A percentile compares a stretch with the other conserved stretches of the same genome.
phyloP scores from a whole-genome alignment of 2,113 vertebrate species.

The Syrmaticus mikado region DNA sequence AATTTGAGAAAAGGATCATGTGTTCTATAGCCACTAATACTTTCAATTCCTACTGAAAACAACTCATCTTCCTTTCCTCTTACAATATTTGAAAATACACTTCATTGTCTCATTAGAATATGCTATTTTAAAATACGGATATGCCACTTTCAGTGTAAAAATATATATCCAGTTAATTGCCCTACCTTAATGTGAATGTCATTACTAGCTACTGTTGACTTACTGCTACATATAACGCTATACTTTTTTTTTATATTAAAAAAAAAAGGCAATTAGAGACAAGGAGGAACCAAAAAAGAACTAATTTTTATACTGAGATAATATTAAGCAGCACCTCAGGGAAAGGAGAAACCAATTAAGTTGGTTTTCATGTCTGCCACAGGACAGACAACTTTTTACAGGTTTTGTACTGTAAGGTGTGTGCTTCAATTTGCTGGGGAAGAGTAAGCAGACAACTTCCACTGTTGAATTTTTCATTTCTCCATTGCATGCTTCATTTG shows the following conservation, averaged over 20 bases:
- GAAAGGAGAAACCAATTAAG: background rate
- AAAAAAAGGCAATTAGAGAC: background rate
- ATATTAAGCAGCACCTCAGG: background rate
- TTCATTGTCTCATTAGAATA: background rate
- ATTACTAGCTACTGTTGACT: background rate
- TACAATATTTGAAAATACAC: background rate
- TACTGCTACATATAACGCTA: background rate
- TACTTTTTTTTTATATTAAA: background rate
- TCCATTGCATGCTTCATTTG: background rate
- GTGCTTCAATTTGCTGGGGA: background rate
- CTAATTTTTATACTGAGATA: background rate
- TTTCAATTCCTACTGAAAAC: background rate
- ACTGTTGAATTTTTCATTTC: background rate
- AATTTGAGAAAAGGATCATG: background rate
- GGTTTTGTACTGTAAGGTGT: background rate
- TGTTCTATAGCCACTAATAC: background rate
- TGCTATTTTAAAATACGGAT: background rate
- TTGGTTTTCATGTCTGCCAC: background rate
- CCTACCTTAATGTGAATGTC: background rate
- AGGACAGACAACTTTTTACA: background rate
- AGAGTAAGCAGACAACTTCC: background rate
- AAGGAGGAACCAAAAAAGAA: background rate
- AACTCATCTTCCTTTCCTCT: background rate
- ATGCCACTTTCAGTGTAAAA: background rate
- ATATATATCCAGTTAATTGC: background rate